Base-by-base conservation (phyloP, 2,797 vertebrate species). In the Pseudotriccus pelzelni region DNA sequence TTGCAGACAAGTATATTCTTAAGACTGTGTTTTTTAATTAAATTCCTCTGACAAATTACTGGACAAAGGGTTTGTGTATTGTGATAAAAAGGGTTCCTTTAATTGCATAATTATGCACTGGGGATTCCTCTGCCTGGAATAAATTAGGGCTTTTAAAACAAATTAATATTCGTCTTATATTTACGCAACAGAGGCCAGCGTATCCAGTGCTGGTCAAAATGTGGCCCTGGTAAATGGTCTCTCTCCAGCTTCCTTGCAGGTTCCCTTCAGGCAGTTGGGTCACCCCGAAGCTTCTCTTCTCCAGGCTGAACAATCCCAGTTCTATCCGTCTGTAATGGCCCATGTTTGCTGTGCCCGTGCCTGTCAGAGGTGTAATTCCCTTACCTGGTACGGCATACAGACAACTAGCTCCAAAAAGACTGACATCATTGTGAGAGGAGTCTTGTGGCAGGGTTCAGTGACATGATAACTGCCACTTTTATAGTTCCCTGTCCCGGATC, bases 41-140 rank as follows among this genome's bases (percentile, higher is more conserved):
- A 97, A 97, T 96, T 97, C 93, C 90, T 95, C 79, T 96, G 93
- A 97, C 92, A 95, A 93, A 69, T 67, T 94, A 55, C 73, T 87
- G 84, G 93, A 97, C 94, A 97, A 97, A 93, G 12, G 32, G 63
- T 55, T 81, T 41, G 55, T 87, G 50, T 58, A 81, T 63, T 77
- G 63, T 47, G 55, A 86, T 87, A 59, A 82, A 90, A 94, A 85
- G 14, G 5, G 3, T 0, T 2, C 3, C 58, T 67, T 89, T 83
- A 96, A 96, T 87, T 93, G 92, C 72, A 82, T 94, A 88, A 84
- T 86, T 92, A 91, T 82, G 89, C 91, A 75, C 92, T 46, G 30
- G 87, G 63, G 81, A 97, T 76, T 96, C 34, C 49, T 62, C 76
- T 55, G 34, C 44, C n/a, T 91, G 60, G 46, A 94, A 93, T 94